Evolutionary conservation across 2,113 vertebrate species (phyloP).

Genomic region (Oenanthe oenanthe): DNA sequence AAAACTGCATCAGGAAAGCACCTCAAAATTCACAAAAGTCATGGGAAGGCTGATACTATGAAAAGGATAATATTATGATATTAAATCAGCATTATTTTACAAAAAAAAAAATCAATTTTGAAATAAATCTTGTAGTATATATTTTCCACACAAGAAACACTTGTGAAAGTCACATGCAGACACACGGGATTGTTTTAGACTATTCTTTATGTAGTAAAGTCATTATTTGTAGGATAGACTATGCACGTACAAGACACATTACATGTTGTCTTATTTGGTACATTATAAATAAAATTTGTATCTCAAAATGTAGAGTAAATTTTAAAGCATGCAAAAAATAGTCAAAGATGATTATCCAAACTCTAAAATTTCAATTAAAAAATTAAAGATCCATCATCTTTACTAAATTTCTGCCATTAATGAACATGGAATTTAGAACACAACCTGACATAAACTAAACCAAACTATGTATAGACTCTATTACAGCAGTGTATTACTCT

Average conservation of each 20-base stretch:
- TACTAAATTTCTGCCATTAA: background rate
- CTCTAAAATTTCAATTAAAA: background rate
- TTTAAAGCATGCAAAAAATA: background rate
- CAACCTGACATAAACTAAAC: background rate
- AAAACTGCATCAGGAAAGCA: background rate
- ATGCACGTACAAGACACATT: background rate
- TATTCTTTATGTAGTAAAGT: background rate
- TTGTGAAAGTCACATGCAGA: background rate
- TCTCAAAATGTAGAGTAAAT: background rate
- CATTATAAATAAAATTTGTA: background rate
- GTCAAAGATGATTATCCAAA: background rate
- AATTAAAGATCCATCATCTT: background rate
- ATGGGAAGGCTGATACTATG: background rate
- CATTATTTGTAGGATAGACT: background rate
- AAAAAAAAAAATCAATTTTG: background rate
- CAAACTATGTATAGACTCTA: background rate
- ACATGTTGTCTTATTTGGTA: background rate
- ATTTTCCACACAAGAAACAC: background rate
- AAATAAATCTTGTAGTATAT: background rate
- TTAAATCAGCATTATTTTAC: background rate
- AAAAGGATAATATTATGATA: background rate
- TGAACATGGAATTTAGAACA: background rate
- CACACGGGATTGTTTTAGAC: background rate
- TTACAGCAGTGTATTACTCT: background rate
- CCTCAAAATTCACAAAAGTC: background rate